These are phyloP conservation scores for Nycteola revayana DNA, from an alignment of 2,888 invertebrate genomes.

Conservation along the genomic window DNA sequence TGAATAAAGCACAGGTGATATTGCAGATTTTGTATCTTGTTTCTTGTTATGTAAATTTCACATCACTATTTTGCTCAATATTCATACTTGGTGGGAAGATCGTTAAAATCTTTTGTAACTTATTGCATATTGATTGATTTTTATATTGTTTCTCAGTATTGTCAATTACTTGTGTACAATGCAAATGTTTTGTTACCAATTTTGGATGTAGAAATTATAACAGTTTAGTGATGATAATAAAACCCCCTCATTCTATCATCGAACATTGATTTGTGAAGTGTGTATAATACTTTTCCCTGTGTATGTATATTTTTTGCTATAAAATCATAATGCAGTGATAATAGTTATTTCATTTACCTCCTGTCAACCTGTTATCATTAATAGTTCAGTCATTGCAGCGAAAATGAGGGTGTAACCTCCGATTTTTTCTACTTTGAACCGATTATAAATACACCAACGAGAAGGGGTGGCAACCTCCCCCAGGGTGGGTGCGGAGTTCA, in stretches of 20 bases:
- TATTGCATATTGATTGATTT: slow-evolving; percentile 21
- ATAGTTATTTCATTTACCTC: slow-evolving; percentile 18
- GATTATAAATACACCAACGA: too few relatives aligned
- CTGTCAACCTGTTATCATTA: too few relatives aligned
- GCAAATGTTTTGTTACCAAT: slow-evolving; percentile 33
- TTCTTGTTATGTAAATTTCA: slow-evolving; percentile 10
- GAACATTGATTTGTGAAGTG: slow-evolving; percentile 68
- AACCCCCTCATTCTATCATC: slow-evolving; percentile 49
- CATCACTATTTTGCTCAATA: slow-evolving; percentile 25
- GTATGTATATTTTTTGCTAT: slow-evolving; percentile 80
- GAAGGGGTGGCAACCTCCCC: too few relatives aligned
- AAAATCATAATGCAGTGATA: slow-evolving; percentile 78
- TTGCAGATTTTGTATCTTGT: slow-evolving; percentile 14
- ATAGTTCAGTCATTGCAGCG: too few relatives aligned
- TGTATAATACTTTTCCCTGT: slow-evolving; percentile 74
- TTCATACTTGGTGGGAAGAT: slow-evolving; percentile 8
- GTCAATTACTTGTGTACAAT: slow-evolving; percentile 28
- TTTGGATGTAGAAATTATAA: slow-evolving; percentile 34
- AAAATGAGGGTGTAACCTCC: too few relatives aligned
- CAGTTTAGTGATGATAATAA: slow-evolving; percentile 29
- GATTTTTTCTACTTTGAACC: too few relatives aligned
- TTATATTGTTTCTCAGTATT: slow-evolving; percentile 25
- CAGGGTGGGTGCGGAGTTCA: too few relatives aligned
- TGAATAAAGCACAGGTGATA: slow-evolving; percentile 32
- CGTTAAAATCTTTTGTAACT: slow-evolving; percentile 11